Base-by-base conservation (phyloP, 2,113 vertebrate genomes). In the Tringa solitaria region DNA sequence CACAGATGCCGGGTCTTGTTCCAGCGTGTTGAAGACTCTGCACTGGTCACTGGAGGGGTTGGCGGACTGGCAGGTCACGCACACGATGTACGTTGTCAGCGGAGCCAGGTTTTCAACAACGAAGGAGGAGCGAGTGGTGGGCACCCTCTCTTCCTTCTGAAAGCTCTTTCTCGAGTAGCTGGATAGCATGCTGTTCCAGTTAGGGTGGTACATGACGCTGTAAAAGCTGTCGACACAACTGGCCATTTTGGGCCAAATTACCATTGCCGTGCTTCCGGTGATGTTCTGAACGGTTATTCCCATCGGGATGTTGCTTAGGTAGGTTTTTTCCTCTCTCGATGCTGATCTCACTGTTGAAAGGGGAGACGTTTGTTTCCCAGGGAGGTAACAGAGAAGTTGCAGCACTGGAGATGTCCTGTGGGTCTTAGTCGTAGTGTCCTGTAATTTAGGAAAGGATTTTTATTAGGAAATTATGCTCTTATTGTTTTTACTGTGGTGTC, bases 201-300 rank as follows among this genome's bases (percentile, higher is more conserved):
- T 98, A 23, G 99, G 98, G 90, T 99, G 98, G 94, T 99, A 99
- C 98, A 99, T 99, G 93, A 99, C 95, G 39, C 98, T 99, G 97
- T 99, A 99, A 96, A 99, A 99, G 80, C 98, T 98, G 97, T 99
- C 98, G 0, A 94, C 89, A 70, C 99, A 99, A 73, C 95, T 48
- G 26, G 98, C 98, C 59, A 97, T 96, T 33, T 98, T 81, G 0
- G 98, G 98, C 99, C 99, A 99, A 74, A 97, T 98, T 56, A 99
- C 98, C 54, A 95, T 90, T 33, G 99, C 99, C 0, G 98, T 98
- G 77, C 96, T 98, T 68, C 98, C 93, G 1, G 99, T 98, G 93
- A 99, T 94, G 96, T 99, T 99, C 93, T 99, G 98, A 79, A 99
- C 46, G 0, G 79, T 94, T 78, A 99, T 96, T 33, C 92, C 97